Evolutionary conservation across 2,113 vertebrate genomes (phyloP), one percentile per base, ranked within the genome.

Genomic region (Mastomys natalensis): DNA sequence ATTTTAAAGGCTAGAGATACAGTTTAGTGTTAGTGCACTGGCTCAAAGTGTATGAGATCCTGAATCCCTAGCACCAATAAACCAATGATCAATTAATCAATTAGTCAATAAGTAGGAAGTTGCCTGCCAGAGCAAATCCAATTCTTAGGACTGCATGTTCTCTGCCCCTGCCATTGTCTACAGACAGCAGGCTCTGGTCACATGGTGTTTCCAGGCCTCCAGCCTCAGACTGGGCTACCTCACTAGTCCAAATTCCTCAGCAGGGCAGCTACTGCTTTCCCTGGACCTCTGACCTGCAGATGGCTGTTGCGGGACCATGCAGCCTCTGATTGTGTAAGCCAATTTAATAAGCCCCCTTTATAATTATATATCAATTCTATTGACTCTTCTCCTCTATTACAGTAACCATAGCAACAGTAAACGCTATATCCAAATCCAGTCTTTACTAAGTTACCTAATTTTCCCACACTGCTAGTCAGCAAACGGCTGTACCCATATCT

Each of bases 281-380:
- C 24, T 43, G 10, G 58, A 17, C 19, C 81, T 62, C 81, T 62
- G 58, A n/a, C 58, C 60, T 40, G 58, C 58, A 84, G 81, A 84
- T 64, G 58, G n/a, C 58, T 84, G 81, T 43, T 84, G 24, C 17
- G 81, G 40, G 81, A 43, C 81, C 31, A 84, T 5, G 3, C 58
- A 43, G n/a, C 58, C 81, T 43, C 81, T 84, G 81, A 84, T 84
- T 84, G 58, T 62, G 81, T 84, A 62, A 84, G 81, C 26, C 81
- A 64, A 62, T 62, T 58, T 84, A 84, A 84, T 84, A 84, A 84
- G 15, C 58, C 24, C 81, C 81, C 58, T 62, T 84, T 84, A 84
- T 84, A 84, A 84, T 84, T 84, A 62, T 43, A 62, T 84, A 84
- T 84, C 58, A 26, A 45, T 84, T 84, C 81, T 84, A 62, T 84